These are phyloP conservation scores for Noctua pronuba DNA, from an alignment of 2,888 invertebrate genomes.

Conservation along the genomic window DNA sequence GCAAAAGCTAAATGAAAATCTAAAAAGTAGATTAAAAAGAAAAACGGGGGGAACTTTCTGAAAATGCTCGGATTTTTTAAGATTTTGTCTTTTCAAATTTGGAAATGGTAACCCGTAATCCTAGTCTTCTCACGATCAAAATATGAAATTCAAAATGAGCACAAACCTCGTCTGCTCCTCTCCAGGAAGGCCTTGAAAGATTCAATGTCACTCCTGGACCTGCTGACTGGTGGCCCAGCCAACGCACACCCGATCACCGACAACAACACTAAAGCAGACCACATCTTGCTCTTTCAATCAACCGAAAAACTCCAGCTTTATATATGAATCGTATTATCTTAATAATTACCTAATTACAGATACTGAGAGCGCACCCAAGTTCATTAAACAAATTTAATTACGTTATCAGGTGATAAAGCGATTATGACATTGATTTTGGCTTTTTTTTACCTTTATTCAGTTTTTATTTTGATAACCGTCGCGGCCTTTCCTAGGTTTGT, in stretches of 20 bases:
- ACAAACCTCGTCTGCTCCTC: conserved; percentile 71
- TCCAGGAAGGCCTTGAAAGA: conserved; percentile 74
- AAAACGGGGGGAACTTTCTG: no score
- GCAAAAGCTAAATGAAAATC: no score
- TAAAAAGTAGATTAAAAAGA: no score
- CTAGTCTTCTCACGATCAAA: neutral
- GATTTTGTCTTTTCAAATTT: neutral
- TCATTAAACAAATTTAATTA: conserved; percentile 12
- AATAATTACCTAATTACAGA: conserved; percentile 35
- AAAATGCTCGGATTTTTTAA: neutral
- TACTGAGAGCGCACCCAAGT: conserved; percentile 21
- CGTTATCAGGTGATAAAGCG: neutral
- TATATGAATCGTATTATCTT: conserved; percentile 48
- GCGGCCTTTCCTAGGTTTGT: neutral
- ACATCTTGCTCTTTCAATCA: conserved; percentile 61
- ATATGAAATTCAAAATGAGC: no score
- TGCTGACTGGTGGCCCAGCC: conserved; percentile 70
- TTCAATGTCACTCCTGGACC: conserved; percentile 73
- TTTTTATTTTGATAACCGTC: conserved; percentile 7
- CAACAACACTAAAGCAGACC: conserved; percentile 61
- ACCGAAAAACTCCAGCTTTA: neutral
- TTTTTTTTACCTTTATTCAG: neutral
- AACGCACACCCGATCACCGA: conserved; percentile 68
- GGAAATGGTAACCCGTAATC: neutral
- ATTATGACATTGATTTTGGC: conserved; percentile 9